These are phyloP conservation scores for Eolophus roseicapilla DNA, from an alignment of 2,113 vertebrate genomes.

Conservation along the genomic window DNA sequence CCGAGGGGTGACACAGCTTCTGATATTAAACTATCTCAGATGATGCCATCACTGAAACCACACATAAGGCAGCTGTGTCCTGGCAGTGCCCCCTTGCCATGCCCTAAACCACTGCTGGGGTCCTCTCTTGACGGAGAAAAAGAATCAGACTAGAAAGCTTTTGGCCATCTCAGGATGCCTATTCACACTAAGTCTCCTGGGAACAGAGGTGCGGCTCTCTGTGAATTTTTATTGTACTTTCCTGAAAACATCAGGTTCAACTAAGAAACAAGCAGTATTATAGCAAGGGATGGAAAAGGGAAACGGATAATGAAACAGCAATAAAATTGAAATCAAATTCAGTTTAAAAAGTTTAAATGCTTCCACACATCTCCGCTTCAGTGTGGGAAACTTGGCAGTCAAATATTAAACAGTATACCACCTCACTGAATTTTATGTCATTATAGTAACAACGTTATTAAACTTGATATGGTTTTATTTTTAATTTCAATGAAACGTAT, in stretches of 20 bases:
- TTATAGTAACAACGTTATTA: slow-evolving; percentile 44
- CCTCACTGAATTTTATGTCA: slow-evolving; percentile 9
- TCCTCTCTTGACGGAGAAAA: not conserved
- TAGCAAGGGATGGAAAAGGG: not conserved
- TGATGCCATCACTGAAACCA: not conserved
- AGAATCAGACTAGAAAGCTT: not conserved
- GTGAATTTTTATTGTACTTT: not conserved
- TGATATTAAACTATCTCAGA: not conserved
- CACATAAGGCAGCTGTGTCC: not conserved
- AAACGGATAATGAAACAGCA: not conserved
- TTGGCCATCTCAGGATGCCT: not conserved
- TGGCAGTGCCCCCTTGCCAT: not conserved
- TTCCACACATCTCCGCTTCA: not conserved
- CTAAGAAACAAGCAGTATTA: not conserved
- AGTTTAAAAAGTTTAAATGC: not conserved
- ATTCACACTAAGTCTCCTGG: not conserved
- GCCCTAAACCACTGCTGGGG: not conserved
- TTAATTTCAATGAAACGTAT: slow-evolving; percentile 53
- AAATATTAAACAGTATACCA: not conserved
- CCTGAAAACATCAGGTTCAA: not conserved
- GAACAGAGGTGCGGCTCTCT: not conserved
- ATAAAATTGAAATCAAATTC: not conserved
- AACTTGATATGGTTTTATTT: slow-evolving; percentile 38
- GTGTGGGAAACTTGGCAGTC: not conserved
- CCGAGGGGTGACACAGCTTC: not conserved